Percentiles rank a stretch among this genome's conserved stretches.
Conservation (phyloP, 37 sponge, comb jelly and placozoan species). For the Lycopodina hypogea region DNA sequence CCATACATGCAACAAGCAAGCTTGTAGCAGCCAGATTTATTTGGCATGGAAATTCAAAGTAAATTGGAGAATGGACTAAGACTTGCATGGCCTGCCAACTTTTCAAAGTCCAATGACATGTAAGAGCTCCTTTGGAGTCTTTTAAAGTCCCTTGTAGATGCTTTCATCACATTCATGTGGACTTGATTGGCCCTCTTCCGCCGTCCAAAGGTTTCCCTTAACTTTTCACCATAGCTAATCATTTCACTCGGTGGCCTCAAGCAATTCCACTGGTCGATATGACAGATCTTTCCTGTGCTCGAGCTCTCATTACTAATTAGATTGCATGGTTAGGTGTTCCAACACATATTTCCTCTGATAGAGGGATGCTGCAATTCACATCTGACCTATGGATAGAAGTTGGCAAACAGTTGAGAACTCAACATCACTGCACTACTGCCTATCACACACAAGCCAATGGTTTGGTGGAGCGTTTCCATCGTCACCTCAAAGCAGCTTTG, state of each 20-base stretch:
- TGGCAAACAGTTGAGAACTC: constrained; percentile 37
- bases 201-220: constrained; percentile 55
- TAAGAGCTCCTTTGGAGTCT: constrained; percentile 23
- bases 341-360: too few relatives aligned
- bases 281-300: constrained; percentile 51
- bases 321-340: too few relatives aligned
- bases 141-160: constrained; percentile 38
- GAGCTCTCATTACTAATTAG: constrained; percentile 54
- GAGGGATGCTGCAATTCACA: constrained; percentile 50
- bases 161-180: too few relatives aligned
- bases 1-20: constrained; percentile 46
- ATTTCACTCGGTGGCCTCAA: too few relatives aligned
- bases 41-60: constrained; percentile 55
- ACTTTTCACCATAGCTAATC: constrained; percentile 45
- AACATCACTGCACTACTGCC: too few relatives aligned
- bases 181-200: constrained; percentile 63
- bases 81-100: constrained; percentile 56
- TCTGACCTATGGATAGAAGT: constrained; percentile 41
- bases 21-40: constrained; percentile 47
- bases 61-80: constrained; percentile 52
- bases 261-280: too few relatives aligned
- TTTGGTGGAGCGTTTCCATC: too few relatives aligned
- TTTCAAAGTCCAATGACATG: constrained; percentile 40
- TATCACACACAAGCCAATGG: too few relatives aligned
- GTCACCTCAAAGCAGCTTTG: constrained; percentile 58